A percentile compares a stretch with the other conserved stretches of the same genome.
These are phyloP conservation scores for Alviniconcha marisindica DNA, from an alignment of 1,140 invertebrate genomes.

Conservation along the genomic window DNA sequence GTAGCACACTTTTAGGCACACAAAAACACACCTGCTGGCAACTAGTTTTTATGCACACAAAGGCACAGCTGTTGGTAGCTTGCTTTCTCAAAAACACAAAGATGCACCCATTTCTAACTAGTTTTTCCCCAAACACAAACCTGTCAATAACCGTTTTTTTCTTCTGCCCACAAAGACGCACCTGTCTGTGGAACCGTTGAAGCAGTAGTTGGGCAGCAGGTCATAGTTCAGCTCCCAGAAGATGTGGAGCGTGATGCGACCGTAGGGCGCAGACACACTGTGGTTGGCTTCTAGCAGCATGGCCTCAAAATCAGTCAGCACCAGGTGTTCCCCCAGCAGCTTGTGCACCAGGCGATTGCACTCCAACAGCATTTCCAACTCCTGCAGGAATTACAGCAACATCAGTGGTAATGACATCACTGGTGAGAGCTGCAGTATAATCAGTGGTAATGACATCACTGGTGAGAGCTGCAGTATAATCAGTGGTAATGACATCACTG, in stretches of 20 bases:
- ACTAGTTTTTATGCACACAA: too few species aligned
- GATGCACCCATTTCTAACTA: neutral
- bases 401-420: too few species aligned
- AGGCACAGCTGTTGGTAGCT: too few species aligned
- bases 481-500: too few species aligned
- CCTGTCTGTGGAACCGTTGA: conserved; percentile 98
- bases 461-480: too few species aligned
- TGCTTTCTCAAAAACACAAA: neutral
- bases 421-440: too few species aligned
- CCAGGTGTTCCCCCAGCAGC: conserved; percentile 92
- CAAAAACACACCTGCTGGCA: neutral
- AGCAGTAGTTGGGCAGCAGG: conserved; percentile 98
- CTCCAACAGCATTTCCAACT: conserved; percentile 94
- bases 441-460: too few species aligned
- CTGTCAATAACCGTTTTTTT: too few species aligned
- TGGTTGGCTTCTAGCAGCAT: conserved; percentile 98
- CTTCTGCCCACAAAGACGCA: conserved; percentile 69
- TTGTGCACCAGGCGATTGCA: conserved; percentile 97
- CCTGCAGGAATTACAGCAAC: conserved; percentile 80
- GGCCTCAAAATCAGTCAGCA: conserved; percentile 96
- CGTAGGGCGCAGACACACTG: conserved; percentile 97
- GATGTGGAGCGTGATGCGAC: conserved; percentile 96
- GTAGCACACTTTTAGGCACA: too few species aligned
- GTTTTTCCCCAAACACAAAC: neutral
- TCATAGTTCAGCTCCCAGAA: conserved; percentile 99